phyloP scores from a whole-genome alignment of 37 sponge, comb jelly and placozoan genomes.

The Theonella swinhoei region DNA sequence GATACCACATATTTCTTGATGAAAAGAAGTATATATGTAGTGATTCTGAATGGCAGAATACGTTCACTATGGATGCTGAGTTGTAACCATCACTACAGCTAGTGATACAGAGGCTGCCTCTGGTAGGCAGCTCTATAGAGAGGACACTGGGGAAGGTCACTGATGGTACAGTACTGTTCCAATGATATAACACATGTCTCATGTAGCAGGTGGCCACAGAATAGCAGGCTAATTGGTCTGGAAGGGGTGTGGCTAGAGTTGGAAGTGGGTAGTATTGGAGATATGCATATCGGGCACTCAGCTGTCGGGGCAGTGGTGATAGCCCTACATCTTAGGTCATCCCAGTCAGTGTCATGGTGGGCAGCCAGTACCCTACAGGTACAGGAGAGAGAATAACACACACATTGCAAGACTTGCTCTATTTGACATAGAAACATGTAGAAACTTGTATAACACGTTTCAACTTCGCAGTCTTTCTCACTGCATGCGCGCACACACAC shows the following conservation, averaged over 20 bases:
- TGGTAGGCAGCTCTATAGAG: slow-evolving; percentile 66
- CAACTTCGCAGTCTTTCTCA: too few relatives aligned
- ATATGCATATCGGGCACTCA: slow-evolving; percentile 68
- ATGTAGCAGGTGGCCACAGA: slow-evolving; percentile 76
- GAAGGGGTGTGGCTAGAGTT: not conserved
- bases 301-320: not conserved
- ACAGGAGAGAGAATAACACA: not conserved
- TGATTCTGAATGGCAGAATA: too few relatives aligned
- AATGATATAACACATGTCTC: slow-evolving; percentile 58
- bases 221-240: slow-evolving; percentile 51
- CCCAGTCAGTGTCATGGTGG: slow-evolving; percentile 13
- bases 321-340: slow-evolving; percentile 6
- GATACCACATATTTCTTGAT: too few relatives aligned
- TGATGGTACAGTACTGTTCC: slow-evolving; percentile 38
- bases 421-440: not conserved
- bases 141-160: slow-evolving; percentile 50
- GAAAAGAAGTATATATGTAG: too few relatives aligned
- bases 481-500: too few relatives aligned
- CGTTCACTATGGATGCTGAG: too few relatives aligned
- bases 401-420: not conserved
- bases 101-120: too few relatives aligned
- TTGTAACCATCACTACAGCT: too few relatives aligned
- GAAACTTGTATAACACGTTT: not conserved
- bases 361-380: not conserved
- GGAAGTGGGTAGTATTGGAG: not conserved